These are phyloP conservation scores for Darevskia mixta DNA, from an alignment of 2,797 vertebrate genomes.

Conservation along the genomic window DNA sequence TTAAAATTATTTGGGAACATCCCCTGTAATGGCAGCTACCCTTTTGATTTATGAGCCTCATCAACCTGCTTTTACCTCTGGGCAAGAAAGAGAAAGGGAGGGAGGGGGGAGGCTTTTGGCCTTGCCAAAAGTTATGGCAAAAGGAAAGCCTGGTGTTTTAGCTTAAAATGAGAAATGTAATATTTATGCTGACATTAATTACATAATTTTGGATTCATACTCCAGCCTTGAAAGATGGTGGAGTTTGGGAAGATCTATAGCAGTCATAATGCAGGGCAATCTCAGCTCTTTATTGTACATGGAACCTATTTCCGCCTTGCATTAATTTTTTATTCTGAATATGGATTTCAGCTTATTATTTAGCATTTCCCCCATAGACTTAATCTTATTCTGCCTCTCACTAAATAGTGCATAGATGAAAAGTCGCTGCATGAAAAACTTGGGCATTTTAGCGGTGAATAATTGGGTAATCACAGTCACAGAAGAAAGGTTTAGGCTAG, in stretches of 20 bases:
- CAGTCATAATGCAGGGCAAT: conserved; percentile 38
- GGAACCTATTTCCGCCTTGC: conserved; percentile 63
- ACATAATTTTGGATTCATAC: conserved; percentile 73
- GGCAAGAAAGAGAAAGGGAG: conserved; percentile 39
- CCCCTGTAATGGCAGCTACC: background rate
- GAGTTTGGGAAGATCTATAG: conserved; percentile 64
- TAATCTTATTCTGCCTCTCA: conserved; percentile 47
- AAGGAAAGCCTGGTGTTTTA: conserved; percentile 60
- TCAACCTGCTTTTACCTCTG: conserved; percentile 43
- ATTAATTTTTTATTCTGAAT: conserved; percentile 80
- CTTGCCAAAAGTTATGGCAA: conserved; percentile 51
- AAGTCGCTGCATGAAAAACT: background rate
- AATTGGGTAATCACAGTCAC: background rate
- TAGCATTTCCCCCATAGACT: conserved; percentile 49
- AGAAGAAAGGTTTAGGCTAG: background rate
- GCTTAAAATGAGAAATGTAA: conserved; percentile 78
- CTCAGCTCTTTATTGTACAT: conserved; percentile 69
- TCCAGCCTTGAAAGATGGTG: conserved; percentile 61
- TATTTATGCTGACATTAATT: conserved; percentile 80
- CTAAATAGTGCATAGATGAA: conserved; percentile 53
- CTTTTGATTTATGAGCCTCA: conserved; percentile 45
- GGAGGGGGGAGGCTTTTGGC: conserved; percentile 18
- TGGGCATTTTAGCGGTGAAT: conserved; percentile 28
- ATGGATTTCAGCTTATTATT: conserved; percentile 64
- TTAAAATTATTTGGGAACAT: background rate